Conservation (phyloP, 1,140 invertebrate species). For the Dendrolimus kikuchii region DNA sequence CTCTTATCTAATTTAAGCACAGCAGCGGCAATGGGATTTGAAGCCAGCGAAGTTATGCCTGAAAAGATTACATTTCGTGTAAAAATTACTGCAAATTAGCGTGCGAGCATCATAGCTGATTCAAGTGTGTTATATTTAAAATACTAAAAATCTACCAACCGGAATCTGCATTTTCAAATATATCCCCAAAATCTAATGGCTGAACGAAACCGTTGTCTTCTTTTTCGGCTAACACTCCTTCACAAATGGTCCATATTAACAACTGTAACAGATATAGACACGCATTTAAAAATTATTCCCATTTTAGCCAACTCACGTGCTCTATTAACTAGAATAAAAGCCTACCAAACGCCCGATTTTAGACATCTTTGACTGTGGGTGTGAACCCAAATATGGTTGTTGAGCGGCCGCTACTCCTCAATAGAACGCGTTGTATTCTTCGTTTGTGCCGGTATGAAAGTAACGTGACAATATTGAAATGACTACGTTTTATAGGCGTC, state of each 20-base stretch:
- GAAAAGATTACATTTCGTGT: constrained; percentile 33
- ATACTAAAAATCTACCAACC: constrained; percentile 24
- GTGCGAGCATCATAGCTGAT: constrained; percentile 13
- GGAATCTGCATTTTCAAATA: constrained; percentile 38
- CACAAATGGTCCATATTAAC: constrained; percentile 48
- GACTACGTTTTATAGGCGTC: constrained; percentile 69
- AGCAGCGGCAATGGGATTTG: constrained; percentile 49
- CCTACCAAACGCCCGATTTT: constrained; percentile 54
- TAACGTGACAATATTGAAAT: constrained; percentile 63
- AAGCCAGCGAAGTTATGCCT: constrained; percentile 62
- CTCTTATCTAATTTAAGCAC: constrained; percentile 62
- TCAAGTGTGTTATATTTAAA: constrained; percentile 1
- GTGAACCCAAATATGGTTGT: constrained; percentile 41
- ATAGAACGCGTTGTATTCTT: constrained; percentile 37
- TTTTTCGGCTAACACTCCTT: constrained; percentile 38
- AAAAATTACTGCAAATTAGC: constrained; percentile 10
- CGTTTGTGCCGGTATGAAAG: constrained; percentile 57
- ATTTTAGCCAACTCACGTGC: constrained; percentile 1
- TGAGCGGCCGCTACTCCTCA: constrained; percentile 28
- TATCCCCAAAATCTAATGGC: constrained; percentile 52
- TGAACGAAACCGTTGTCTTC: constrained; percentile 54
- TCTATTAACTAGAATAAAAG: constrained; percentile 8
- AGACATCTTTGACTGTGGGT: constrained; percentile 53
- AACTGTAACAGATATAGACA: constrained; percentile 40
- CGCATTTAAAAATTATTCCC: constrained; percentile 6